These are phyloP conservation scores for Gambelia wislizenii DNA, from an alignment of 2,797 vertebrate genomes.

Conservation along the genomic window DNA sequence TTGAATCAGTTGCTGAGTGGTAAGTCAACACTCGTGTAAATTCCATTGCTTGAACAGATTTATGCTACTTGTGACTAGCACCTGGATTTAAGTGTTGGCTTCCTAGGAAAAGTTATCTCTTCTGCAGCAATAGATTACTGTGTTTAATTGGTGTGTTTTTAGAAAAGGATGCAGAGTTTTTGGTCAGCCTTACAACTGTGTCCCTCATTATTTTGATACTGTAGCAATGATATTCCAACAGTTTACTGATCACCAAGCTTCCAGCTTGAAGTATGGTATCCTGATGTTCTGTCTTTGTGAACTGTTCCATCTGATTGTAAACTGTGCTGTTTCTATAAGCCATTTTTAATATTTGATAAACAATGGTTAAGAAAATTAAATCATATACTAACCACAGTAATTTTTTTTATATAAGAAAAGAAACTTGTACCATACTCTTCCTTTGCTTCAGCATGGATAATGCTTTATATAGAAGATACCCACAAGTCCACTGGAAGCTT, in stretches of 20 bases:
- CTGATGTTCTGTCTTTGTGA: not conserved
- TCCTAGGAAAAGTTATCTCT: not conserved
- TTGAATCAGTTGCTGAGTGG: too few relatives aligned
- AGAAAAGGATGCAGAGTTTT: not conserved
- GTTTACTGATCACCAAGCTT: not conserved
- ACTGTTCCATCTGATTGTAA: not conserved
- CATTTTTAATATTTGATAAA: slow-evolving; percentile 1
- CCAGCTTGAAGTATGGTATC: not conserved
- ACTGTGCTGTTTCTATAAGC: not conserved
- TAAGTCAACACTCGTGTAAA: too few relatives aligned
- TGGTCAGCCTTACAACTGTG: not conserved
- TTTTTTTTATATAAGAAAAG: slow-evolving; percentile 29
- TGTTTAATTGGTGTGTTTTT: not conserved
- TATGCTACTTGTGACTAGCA: too few relatives aligned
- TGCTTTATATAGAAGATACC: slow-evolving; percentile 27
- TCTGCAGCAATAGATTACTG: not conserved
- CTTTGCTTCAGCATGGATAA: not conserved
- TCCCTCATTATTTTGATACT: not conserved
- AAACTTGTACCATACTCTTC: slow-evolving; percentile 29
- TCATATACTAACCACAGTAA: not conserved
- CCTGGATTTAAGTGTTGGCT: not conserved
- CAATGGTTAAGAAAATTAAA: not conserved
- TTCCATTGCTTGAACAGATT: too few relatives aligned
- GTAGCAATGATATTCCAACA: not conserved
- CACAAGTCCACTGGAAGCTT: not conserved